phyloP scores from a whole-genome alignment of 1,140 invertebrate genomes.

The Melipona quadrifasciata region DNA sequence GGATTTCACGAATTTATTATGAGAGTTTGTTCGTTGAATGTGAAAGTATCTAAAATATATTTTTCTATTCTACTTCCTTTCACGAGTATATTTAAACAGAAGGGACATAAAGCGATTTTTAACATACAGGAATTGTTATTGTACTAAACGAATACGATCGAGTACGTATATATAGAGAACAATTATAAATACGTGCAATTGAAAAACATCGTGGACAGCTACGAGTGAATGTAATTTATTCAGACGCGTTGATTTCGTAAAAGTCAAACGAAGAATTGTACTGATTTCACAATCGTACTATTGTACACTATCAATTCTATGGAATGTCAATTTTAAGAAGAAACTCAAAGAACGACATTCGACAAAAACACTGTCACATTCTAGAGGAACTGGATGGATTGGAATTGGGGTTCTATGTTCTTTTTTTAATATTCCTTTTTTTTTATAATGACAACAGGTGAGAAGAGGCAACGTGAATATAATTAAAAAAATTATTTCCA shows the following conservation, averaged over 20 bases:
- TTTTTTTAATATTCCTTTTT: slow-evolving; percentile 16
- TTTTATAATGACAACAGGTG: neutral
- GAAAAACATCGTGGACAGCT: neutral
- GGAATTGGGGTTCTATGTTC: slow-evolving; percentile 66
- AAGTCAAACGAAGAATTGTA: slow-evolving; percentile 67
- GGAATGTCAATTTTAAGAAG: neutral
- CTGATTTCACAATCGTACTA: slow-evolving; percentile 56
- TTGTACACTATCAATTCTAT: too few species aligned
- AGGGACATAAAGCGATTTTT: neutral
- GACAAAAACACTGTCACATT: slow-evolving; percentile 41
- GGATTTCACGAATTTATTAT: neutral
- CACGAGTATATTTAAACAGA: neutral
- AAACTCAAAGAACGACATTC: slow-evolving; percentile 52
- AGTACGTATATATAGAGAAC: neutral
- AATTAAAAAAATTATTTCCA: slow-evolving; percentile 27
- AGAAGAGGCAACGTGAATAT: neutral
- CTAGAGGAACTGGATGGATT: slow-evolving; percentile 59
- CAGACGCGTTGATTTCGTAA: slow-evolving; percentile 42
- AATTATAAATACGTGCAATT: slow-evolving; percentile 10
- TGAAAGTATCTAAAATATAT: slow-evolving; percentile 3
- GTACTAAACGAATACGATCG: neutral
- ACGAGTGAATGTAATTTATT: slow-evolving; percentile 1
- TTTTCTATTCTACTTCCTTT: neutral
- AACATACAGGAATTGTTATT: neutral
- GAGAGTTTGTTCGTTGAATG: neutral